Evolutionary conservation across 2,888 invertebrate species (phyloP).

Genomic region (Parelbella ahira): DNA sequence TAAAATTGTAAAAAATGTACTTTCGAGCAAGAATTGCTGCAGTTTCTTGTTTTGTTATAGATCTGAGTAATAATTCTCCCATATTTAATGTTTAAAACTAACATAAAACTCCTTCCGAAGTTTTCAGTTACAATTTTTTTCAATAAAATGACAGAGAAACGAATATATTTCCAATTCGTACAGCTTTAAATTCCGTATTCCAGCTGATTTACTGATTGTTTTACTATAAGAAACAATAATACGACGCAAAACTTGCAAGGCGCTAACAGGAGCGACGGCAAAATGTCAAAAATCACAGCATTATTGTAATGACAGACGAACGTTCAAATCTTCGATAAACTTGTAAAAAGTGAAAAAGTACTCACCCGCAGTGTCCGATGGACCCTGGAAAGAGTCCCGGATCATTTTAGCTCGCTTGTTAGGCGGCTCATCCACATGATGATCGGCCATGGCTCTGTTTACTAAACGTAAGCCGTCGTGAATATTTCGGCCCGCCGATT

Average conservation of each 20-base stretch:
- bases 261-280: slow-evolving; percentile 70
- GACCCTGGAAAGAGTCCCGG: slow-evolving; percentile 89
- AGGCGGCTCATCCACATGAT: slow-evolving; percentile 96
- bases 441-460: slow-evolving; percentile 94
- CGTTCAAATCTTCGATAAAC: slow-evolving; percentile 55
- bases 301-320: slow-evolving; percentile 70
- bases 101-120: not conserved
- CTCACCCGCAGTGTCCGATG: slow-evolving; percentile 90
- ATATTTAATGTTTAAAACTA: not conserved
- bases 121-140: slow-evolving; percentile 15
- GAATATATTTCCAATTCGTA: not conserved
- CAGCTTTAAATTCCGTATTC: slow-evolving; percentile 1
- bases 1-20: not conserved
- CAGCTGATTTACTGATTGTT: slow-evolving; percentile 20
- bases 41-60: slow-evolving; percentile 3
- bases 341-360: slow-evolving; percentile 60
- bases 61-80: not conserved
- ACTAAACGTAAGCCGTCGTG: slow-evolving; percentile 84
- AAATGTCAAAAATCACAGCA: slow-evolving; percentile 71
- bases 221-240: slow-evolving; percentile 53
- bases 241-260: slow-evolving; percentile 76
- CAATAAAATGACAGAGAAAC: slow-evolving; percentile 19
- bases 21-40: not conserved
- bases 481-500: slow-evolving; percentile 81
- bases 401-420: slow-evolving; percentile 97